Percentiles rank a stretch among this genome's conserved stretches.
Conservation (phyloP, 2,888 invertebrate genomes). For the Harmothoe impar region DNA sequence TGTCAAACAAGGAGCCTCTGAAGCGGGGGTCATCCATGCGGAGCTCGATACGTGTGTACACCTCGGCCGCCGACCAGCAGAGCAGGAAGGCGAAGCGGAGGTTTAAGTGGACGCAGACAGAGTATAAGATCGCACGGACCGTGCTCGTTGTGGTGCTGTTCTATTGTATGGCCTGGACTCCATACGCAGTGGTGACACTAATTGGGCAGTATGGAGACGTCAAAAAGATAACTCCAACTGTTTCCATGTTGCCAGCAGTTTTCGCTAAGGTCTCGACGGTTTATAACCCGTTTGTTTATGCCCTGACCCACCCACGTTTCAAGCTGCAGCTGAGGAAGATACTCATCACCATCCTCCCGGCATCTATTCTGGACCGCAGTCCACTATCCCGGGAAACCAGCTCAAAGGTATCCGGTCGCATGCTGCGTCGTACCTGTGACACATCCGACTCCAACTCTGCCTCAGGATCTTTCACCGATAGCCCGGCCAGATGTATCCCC, state of each 20-base stretch:
- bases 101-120: constrained; percentile 42
- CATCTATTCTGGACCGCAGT: background rate
- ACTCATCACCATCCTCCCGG: background rate
- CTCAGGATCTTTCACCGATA: background rate
- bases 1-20: background rate
- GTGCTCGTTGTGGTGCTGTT: constrained; percentile 5
- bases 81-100: background rate
- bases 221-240: background rate
- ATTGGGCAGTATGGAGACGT: constrained; percentile 35
- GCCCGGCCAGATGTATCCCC: background rate
- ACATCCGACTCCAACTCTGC: background rate
- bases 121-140: constrained; percentile 50
- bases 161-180: constrained; percentile 39
- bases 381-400: background rate
- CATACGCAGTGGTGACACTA: constrained; percentile 24
- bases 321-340: background rate
- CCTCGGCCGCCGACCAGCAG: background rate
- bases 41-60: background rate
- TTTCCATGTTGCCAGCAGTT: constrained; percentile 32
- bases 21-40: background rate
- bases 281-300: constrained; percentile 17
- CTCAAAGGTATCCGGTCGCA: background rate
- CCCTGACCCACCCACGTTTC: background rate
- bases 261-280: constrained; percentile 37
- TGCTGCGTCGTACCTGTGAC: background rate